phyloP scores from a whole-genome alignment of 2,888 invertebrate genomes.

The Diloba caeruleocephala region DNA sequence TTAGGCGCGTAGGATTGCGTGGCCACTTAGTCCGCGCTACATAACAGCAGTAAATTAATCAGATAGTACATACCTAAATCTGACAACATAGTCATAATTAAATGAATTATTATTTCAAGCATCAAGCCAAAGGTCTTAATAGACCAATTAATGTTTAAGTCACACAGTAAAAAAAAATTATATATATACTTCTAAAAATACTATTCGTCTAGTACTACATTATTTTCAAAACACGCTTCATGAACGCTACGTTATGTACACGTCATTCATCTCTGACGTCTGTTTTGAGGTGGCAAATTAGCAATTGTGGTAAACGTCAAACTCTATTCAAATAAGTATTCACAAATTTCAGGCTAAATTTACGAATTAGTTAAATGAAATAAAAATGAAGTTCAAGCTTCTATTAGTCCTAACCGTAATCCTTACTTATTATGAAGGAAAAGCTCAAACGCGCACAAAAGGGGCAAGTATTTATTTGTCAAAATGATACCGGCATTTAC shows the following conservation, averaged over 20 bases:
- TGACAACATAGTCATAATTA: no score
- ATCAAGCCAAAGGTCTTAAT: no score
- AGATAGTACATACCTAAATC: no score
- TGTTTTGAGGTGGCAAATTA: conserved; percentile 55
- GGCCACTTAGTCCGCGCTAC: no score
- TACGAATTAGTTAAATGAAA: conserved; percentile 7
- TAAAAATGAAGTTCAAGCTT: conserved; percentile 78
- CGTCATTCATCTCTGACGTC: conserved; percentile 54
- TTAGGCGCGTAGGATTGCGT: no score
- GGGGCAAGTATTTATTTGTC: conserved; percentile 68
- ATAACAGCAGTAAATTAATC: no score
- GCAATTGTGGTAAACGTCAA: no score
- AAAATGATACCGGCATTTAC: conserved; percentile 53
- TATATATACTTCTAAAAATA: not conserved
- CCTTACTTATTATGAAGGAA: conserved; percentile 78
- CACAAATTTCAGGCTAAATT: conserved; percentile 9
- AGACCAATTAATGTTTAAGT: no score
- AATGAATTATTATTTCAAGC: no score
- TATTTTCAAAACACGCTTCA: conserved; percentile 13
- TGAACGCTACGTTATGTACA: conserved; percentile 34
- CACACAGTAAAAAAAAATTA: no score
- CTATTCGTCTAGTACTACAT: not conserved
- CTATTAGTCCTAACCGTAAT: conserved; percentile 75
- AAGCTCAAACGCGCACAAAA: conserved; percentile 79
- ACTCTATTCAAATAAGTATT: conserved; percentile 4